These are phyloP conservation scores for Gymnogyps californianus DNA, from an alignment of 2,113 vertebrate species.

Conservation along the genomic window DNA sequence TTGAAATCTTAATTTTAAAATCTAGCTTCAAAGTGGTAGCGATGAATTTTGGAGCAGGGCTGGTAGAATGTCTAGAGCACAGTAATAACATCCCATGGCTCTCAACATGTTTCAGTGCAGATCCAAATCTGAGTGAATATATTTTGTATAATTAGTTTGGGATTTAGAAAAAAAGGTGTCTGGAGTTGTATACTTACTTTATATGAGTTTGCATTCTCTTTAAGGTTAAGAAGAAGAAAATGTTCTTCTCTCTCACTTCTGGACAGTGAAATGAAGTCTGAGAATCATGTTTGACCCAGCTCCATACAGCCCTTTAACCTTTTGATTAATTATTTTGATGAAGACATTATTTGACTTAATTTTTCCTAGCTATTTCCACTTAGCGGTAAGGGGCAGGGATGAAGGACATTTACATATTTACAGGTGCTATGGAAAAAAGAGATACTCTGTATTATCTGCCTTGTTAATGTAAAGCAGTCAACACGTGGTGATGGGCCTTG, in stretches of 20 bases:
- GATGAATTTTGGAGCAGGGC: background rate
- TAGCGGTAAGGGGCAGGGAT: background rate
- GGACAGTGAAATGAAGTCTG: background rate
- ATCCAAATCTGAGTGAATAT: background rate
- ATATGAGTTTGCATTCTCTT: background rate
- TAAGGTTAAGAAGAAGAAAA: background rate
- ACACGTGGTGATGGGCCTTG: background rate
- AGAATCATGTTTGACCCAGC: background rate
- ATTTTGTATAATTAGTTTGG: background rate
- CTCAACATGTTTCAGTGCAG: background rate
- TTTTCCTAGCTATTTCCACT: background rate
- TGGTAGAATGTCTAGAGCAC: background rate
- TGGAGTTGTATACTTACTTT: background rate
- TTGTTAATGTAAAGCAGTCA: background rate
- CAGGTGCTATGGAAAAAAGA: background rate
- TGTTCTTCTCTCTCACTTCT: background rate
- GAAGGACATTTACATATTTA: background rate
- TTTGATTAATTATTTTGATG: background rate
- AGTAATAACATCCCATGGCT: background rate
- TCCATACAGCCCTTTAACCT: background rate
- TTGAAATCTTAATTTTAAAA: background rate
- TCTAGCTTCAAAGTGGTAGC: background rate
- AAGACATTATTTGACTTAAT: background rate
- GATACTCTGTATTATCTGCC: background rate
- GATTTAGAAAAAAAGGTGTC: background rate